Evolutionary conservation across 2,113 vertebrate species (phyloP).

Genomic region (Pontoporia blainvillei): DNA sequence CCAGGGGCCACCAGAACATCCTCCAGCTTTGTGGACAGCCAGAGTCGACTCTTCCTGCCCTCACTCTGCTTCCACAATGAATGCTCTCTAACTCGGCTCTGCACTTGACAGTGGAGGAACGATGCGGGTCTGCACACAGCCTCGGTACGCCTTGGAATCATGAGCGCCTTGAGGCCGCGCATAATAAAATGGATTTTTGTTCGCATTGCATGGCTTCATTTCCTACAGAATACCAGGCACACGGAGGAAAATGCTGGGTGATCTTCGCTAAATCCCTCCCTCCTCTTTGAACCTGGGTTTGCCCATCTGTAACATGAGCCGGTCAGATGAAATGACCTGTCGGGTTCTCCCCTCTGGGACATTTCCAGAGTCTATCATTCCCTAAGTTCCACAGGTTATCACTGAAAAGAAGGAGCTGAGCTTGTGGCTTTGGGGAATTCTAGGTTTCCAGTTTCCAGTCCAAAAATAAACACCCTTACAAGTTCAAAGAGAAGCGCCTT

Average conservation of each 20-base stretch:
- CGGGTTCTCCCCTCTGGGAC: neutral
- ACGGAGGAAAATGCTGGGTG: neutral
- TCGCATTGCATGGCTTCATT: neutral
- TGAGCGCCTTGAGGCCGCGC: neutral
- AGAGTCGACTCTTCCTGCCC: neutral
- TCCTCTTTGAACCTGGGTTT: neutral
- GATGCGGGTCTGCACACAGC: neutral
- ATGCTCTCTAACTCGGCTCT: neutral
- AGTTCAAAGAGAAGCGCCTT: constrained; percentile 48
- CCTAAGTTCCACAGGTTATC: neutral
- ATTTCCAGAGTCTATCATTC: neutral
- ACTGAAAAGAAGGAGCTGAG: neutral
- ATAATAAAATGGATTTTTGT: neutral
- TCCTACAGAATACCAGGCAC: neutral
- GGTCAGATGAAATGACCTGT: neutral
- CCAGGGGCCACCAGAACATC: accelerated
- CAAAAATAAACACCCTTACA: constrained; percentile 49
- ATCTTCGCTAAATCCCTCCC: neutral
- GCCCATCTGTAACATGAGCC: neutral
- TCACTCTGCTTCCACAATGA: neutral
- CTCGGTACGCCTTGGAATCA: neutral
- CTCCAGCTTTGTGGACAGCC: neutral
- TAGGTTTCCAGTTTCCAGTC: constrained; percentile 44
- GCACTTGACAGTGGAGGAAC: neutral
- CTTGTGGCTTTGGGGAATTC: constrained; percentile 21